These are phyloP conservation scores for Epistrophe eligans DNA, from an alignment of 2,888 invertebrate species.

Conservation along the genomic window DNA sequence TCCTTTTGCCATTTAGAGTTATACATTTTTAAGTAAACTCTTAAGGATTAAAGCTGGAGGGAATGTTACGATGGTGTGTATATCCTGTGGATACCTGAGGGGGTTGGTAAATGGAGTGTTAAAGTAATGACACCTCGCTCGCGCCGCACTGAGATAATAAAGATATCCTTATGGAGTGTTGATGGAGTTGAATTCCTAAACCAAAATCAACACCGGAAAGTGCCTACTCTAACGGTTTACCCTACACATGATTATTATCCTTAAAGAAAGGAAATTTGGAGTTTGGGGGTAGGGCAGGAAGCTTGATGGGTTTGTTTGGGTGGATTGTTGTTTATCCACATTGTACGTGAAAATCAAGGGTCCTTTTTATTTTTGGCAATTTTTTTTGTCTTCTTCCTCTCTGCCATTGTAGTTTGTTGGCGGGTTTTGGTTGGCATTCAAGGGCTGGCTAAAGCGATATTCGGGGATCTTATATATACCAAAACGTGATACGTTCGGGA, in stretches of 20 bases:
- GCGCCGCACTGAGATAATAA: constrained; percentile 56
- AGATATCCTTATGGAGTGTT: constrained; percentile 59
- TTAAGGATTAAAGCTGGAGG: constrained; percentile 37
- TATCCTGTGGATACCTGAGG: constrained; percentile 5
- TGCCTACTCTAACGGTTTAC: constrained; percentile 67
- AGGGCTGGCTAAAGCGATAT: constrained; percentile 48
- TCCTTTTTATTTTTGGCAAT: constrained; percentile 20
- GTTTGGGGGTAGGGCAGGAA: neutral
- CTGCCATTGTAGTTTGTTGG: neutral
- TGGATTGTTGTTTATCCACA: constrained; percentile 54
- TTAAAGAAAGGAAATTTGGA: constrained; percentile 11
- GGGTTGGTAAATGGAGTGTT: constrained; percentile 51
- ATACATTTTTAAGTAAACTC: constrained; percentile 25
- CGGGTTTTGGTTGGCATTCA: neutral
- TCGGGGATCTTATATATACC: constrained; percentile 21
- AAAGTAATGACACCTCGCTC: constrained; percentile 53
- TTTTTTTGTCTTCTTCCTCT: neutral
- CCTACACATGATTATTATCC: constrained; percentile 65
- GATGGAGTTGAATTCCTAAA: constrained; percentile 74
- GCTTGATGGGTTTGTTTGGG: constrained; percentile 5
- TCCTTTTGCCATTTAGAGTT: constrained; percentile 59
- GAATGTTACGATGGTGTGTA: constrained; percentile 23
- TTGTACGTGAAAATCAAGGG: constrained; percentile 59
- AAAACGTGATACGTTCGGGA: constrained; percentile 57
- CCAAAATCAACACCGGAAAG: constrained; percentile 71